These are phyloP conservation scores for Trachelus tabidus DNA, from an alignment of 2,888 invertebrate species.

Conservation along the genomic window DNA sequence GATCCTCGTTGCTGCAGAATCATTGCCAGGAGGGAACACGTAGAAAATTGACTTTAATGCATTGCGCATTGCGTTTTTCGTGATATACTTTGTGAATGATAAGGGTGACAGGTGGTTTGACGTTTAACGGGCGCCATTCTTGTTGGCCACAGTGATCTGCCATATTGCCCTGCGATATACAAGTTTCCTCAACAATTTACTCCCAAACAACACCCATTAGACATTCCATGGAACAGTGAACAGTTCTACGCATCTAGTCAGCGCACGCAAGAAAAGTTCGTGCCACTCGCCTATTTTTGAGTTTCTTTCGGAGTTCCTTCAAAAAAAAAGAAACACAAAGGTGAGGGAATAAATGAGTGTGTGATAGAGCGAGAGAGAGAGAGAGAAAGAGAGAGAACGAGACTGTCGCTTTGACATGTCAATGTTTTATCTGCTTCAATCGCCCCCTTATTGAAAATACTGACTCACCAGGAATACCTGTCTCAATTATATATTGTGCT, in stretches of 20 bases:
- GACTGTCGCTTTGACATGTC: slow-evolving; percentile 28
- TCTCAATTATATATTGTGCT: not conserved
- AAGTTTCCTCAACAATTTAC: slow-evolving; percentile 32
- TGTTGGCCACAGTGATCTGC: slow-evolving; percentile 39
- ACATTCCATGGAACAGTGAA: slow-evolving; percentile 35
- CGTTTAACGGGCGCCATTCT: slow-evolving; percentile 42
- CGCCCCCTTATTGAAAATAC: not conserved
- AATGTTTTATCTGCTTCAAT: slow-evolving; percentile 15
- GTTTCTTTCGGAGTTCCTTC: not conserved
- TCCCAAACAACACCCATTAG: slow-evolving; percentile 28
- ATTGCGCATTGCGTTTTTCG: not conserved
- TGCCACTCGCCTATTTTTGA: too few species aligned
- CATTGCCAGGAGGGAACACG: not conserved
- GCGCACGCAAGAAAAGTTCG: not conserved
- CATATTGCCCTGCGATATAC: slow-evolving; percentile 42
- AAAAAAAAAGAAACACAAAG: too few species aligned
- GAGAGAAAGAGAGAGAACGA: too few species aligned
- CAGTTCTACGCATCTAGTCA: slow-evolving; percentile 22
- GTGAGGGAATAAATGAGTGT: too few species aligned
- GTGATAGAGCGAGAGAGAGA: too few species aligned
- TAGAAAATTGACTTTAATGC: not conserved
- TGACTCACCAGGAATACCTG: too few species aligned
- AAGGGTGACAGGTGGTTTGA: slow-evolving; percentile 47
- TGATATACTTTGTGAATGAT: not conserved
- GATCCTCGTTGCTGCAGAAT: not conserved